A percentile compares a stretch with the other conserved stretches of the same genome.
Conservation (phyloP, 1,140 invertebrate species). For the Heliconius eleuchia region DNA sequence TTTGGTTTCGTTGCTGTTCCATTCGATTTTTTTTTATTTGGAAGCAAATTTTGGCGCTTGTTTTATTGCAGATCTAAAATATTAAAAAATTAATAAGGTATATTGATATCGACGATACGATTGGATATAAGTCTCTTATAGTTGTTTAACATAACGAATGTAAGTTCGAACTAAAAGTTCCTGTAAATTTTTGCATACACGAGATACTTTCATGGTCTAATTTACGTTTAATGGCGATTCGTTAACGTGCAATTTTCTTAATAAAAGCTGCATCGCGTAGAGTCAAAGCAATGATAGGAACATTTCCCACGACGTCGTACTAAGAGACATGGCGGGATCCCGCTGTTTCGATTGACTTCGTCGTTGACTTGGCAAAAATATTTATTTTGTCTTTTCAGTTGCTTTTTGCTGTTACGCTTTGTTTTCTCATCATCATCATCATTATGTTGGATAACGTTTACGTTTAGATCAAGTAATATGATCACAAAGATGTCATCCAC, state of each 20-base stretch:
- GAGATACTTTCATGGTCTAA: background rate
- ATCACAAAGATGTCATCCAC: background rate
- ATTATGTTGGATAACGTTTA: slow-evolving; percentile 12
- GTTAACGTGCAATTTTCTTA: slow-evolving; percentile 18
- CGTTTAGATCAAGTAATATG: background rate
- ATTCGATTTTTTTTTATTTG: background rate
- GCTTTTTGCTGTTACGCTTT: slow-evolving; percentile 43
- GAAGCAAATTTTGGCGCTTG: no score
- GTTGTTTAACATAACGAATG: background rate
- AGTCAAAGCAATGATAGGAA: slow-evolving; percentile 28
- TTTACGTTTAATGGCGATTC: slow-evolving; percentile 5
- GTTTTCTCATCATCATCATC: slow-evolving; percentile 37
- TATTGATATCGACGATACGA: background rate
- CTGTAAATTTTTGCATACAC: background rate
- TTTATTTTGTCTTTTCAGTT: slow-evolving; percentile 42
- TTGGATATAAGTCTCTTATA: background rate
- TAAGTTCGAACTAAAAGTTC: background rate
- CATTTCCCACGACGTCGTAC: slow-evolving; percentile 35
- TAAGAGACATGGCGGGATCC: slow-evolving; percentile 40
- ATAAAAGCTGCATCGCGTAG: slow-evolving; percentile 28
- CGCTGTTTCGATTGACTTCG: slow-evolving; percentile 54
- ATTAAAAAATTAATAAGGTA: no score
- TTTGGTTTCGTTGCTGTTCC: background rate
- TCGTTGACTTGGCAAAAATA: slow-evolving; percentile 55
- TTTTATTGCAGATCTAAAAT: background rate